Conservation (phyloP, 2,797 vertebrate genomes). For the Florisuga fusca region DNA sequence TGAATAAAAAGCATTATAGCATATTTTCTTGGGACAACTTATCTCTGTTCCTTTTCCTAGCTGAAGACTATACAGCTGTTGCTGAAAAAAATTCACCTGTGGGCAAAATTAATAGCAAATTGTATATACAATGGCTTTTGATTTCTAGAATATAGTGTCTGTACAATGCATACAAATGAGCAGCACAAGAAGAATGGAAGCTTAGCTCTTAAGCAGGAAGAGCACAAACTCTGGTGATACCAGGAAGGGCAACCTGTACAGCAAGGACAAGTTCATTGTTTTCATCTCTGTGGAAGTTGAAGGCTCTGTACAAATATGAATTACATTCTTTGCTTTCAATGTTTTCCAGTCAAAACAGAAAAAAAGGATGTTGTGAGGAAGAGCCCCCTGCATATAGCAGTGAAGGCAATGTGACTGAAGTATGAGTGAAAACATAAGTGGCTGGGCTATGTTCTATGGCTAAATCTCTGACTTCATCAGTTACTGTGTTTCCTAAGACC, state of each 20-base stretch:
- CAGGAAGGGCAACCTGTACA: not conserved
- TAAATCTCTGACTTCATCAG: not conserved
- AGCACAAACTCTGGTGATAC: not conserved
- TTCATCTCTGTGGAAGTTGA: not conserved
- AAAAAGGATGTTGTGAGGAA: not conserved
- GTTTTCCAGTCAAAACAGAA: not conserved
- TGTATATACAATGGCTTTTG: not conserved
- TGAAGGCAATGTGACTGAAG: accelerated
- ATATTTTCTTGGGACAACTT: not conserved
- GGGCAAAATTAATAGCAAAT: not conserved
- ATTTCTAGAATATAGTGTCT: not conserved
- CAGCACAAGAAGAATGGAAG: not conserved
- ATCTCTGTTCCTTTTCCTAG: not conserved
- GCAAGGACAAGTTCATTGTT: not conserved
- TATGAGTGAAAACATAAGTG: not conserved
- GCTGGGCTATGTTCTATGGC: not conserved
- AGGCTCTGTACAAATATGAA: not conserved
- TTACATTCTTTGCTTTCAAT: accelerated
- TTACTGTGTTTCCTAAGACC: not conserved
- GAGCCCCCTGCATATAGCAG: not conserved
- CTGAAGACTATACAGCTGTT: not conserved
- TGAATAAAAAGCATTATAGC: not conserved
- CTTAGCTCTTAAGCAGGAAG: not conserved
- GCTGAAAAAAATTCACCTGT: not conserved
- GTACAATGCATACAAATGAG: not conserved